A percentile compares a stretch with the other conserved stretches of the same genome.
phyloP scores from a whole-genome alignment of 1,140 invertebrate species.

The Formica selysi region DNA sequence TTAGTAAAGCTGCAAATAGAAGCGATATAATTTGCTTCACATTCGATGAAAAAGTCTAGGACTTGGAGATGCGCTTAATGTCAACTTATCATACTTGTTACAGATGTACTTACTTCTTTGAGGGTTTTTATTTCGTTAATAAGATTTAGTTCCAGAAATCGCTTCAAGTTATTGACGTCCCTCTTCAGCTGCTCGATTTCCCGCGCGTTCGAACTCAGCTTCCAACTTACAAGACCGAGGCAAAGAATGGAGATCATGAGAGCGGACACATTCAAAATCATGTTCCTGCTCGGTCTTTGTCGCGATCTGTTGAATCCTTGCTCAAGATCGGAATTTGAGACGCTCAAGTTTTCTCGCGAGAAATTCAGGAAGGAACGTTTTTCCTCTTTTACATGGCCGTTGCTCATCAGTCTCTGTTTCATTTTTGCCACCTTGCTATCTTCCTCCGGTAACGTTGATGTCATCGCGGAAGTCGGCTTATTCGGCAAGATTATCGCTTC shows the following conservation, averaged over 20 bases:
- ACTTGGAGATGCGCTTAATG: not conserved
- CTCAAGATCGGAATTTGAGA: constrained; percentile 81
- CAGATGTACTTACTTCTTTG: constrained; percentile 77
- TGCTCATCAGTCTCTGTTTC: constrained; percentile 70
- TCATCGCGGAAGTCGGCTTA: constrained; percentile 73
- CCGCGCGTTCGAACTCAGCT: constrained; percentile 75
- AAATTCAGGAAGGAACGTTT: constrained; percentile 80
- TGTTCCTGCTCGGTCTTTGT: constrained; percentile 70
- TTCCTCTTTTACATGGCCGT: constrained; percentile 73
- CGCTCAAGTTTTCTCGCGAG: constrained; percentile 82
- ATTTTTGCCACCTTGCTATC: constrained; percentile 70
- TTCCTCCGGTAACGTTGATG: constrained; percentile 74
- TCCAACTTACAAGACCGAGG: constrained; percentile 79
- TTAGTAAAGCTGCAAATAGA: not conserved
- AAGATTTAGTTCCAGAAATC: constrained; percentile 78
- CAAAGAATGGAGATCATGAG: constrained; percentile 77
- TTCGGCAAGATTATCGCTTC: not conserved
- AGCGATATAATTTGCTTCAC: not conserved
- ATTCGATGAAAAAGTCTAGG: not conserved
- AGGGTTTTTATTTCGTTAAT: constrained; percentile 82
- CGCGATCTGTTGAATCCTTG: constrained; percentile 77
- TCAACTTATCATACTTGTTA: not conserved
- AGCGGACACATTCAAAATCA: constrained; percentile 74
- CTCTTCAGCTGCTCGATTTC: constrained; percentile 80
- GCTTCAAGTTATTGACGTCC: constrained; percentile 81